Conservation (phyloP, 2,113 vertebrate genomes). For the Geococcyx californianus region DNA sequence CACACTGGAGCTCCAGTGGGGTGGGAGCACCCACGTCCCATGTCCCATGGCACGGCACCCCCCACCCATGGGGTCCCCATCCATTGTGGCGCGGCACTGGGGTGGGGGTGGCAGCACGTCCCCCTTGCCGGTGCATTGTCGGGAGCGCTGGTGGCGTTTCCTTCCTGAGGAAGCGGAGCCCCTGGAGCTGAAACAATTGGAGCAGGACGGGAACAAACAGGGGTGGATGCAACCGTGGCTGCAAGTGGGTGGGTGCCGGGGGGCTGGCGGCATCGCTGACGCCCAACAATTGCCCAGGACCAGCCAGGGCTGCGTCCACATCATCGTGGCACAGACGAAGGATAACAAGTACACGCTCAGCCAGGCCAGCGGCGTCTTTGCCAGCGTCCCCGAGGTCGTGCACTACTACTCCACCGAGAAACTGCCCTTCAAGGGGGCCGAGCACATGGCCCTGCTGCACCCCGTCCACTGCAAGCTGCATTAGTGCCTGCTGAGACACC, state of each 20-base stretch:
- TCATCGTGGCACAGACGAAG: constrained; percentile 96
- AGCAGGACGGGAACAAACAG: constrained; percentile 34
- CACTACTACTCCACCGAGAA: constrained; percentile 89
- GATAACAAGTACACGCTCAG: constrained; percentile 90
- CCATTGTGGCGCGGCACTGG: not conserved
- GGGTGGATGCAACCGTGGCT: not conserved
- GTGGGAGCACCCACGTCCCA: not conserved
- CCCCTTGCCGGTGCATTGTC: constrained; percentile 53
- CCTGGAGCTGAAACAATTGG: constrained; percentile 73
- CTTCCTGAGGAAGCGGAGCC: constrained; percentile 79
- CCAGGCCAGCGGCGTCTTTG: constrained; percentile 89
- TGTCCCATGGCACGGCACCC: not conserved
- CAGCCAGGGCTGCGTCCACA: constrained; percentile 95
- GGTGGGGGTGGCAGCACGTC: not conserved
- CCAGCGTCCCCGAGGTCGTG: constrained; percentile 90
- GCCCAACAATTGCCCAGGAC: constrained; percentile 75
- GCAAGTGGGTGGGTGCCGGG: not conserved
- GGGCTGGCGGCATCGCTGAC: not conserved
- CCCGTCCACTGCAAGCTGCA: constrained; percentile 79
- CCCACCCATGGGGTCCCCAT: not conserved
- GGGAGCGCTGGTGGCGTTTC: constrained; percentile 59
- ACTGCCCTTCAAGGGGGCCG: constrained; percentile 92
- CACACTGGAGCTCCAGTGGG: not conserved
- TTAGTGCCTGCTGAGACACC: not conserved
- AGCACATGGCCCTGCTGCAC: constrained; percentile 93